phyloP scores from a whole-genome alignment of 2,888 invertebrate species.

The Phragmatobia fuliginosa region DNA sequence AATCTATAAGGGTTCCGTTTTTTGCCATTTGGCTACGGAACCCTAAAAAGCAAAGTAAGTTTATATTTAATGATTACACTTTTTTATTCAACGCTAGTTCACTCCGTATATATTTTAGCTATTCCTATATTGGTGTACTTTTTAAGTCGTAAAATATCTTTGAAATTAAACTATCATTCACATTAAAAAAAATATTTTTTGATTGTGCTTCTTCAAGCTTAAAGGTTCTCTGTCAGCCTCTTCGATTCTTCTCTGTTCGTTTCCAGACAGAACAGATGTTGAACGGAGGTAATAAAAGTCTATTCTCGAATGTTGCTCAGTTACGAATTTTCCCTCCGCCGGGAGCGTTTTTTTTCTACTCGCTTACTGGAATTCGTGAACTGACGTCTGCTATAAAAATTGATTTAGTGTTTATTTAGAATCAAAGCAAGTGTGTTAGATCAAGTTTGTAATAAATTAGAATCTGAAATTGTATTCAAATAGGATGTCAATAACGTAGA shows the following conservation, averaged over 20 bases:
- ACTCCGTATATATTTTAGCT: background rate
- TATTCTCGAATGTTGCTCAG: background rate
- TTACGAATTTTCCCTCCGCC: background rate
- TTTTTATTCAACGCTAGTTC: too few species aligned
- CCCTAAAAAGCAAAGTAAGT: too few species aligned
- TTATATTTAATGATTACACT: too few species aligned
- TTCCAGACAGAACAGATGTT: background rate
- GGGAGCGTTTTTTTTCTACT: background rate
- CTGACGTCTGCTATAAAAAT: background rate
- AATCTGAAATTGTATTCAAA: slow-evolving; percentile 63
- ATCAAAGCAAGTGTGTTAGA: slow-evolving; percentile 37
- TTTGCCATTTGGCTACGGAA: too few species aligned
- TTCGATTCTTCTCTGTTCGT: background rate
- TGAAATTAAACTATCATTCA: too few species aligned
- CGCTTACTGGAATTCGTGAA: background rate
- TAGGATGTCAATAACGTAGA: slow-evolving; percentile 57
- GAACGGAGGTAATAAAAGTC: background rate
- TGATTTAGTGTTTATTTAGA: background rate
- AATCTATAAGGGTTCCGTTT: too few species aligned
- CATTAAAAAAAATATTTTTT: background rate
- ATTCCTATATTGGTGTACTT: background rate
- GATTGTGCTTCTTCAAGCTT: background rate
- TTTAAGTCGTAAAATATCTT: too few species aligned
- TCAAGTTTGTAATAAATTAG: slow-evolving; percentile 55
- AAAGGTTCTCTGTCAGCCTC: background rate